Evolutionary conservation across 1,140 invertebrate genomes (phyloP), one percentile per base, ranked within the genome.

Genomic region (Temnothorax curvispinosus): DNA sequence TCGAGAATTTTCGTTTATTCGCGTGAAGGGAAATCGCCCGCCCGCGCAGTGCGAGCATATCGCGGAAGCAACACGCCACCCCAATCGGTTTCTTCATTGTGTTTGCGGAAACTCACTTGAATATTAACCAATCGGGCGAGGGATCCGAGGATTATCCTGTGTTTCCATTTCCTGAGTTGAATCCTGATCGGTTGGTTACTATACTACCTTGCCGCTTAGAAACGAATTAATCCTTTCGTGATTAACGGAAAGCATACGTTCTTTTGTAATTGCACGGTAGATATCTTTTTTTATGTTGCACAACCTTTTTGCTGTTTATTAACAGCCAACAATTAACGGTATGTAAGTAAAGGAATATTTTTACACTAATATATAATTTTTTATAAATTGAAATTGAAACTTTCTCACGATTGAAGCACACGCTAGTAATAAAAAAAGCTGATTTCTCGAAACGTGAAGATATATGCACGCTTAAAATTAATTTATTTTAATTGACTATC

Each of bases 81-180:
- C 27, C 80, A 32, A 74, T 75, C 54, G 80, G 52, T 74, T 60
- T 75, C 80, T 84, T 84, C 54, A 56, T 58, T 58, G n/a, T 82
- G 41, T 75, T 75, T 75, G 41, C 41, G 69, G 56, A 84, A 84
- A 44, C 41, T 32, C 32, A 69, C 18, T 74, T 84, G 80, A 82
- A 84, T 84, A 75, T 84, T 84, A 84, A 84, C 54, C 41, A 47
- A 60, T 60, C 32, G 41, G 15, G 13, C n/a, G 27, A 74, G 21
- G 54, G 15, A 82, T 82, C 13, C 69, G 13, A 21, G 27, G 27
- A 60, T 74, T 75, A 84, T 74, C 44, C 69, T 74, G 27, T 82
- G 80, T 84, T 84, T 84, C 56, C 69, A 54, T 60, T 84, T 74
- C 54, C 69, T 84, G 80, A 54, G 27, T 84, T 35, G 80, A 75